Evolutionary conservation across 2,888 invertebrate species (phyloP), one percentile per base, ranked within the genome.

Genomic region (Ditylenchus weischeri): DNA sequence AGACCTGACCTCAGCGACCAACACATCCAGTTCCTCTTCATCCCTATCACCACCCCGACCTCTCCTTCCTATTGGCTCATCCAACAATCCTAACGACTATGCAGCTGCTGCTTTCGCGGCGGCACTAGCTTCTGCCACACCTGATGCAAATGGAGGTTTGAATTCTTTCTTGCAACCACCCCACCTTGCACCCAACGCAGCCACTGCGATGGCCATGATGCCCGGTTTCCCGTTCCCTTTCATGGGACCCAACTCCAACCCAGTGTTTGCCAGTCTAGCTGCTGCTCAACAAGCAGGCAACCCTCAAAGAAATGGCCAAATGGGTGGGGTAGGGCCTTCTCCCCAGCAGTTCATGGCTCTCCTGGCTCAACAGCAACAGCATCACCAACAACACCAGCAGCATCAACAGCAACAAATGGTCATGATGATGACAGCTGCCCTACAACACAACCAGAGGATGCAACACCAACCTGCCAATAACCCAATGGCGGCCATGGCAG

Each of bases 311-410:
- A 29, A 29, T 29, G 19, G 23, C 13, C 35, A 59, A 35, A 36
- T 35, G 35, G 10, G 7, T 29, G 59, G 29, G 15, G 3, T 6
- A 8, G 59, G 59, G 21, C 59, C 43, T 29, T 36, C 59, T 21
- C 59, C 59, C 11, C 19, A 19, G 59, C 59, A 23, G 23, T 59
- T 59, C 15, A 38, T 38, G 35, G 59, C 59, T 21, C 59, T 59
- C 19, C 19, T 38, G n/a, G 57, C 57, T 54, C 23, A 23, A 35
- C 57, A 54, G 13, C 57, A 54, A 18, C 57, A 54, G 18, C 57
- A 54, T 7, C 57, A 50, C 21, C 29, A 29, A 5, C 58, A 57
- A 23, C 35, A 57, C 19, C 58, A 57, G 35, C 58, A 59, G 59
- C 59, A 59, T 2, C 59, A 59, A 11, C 59, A 59, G 15, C 36